A percentile compares a stretch with the other conserved stretches of the same genome.
phyloP scores from a whole-genome alignment of 2,113 vertebrate genomes.

The Diadophis punctatus region DNA sequence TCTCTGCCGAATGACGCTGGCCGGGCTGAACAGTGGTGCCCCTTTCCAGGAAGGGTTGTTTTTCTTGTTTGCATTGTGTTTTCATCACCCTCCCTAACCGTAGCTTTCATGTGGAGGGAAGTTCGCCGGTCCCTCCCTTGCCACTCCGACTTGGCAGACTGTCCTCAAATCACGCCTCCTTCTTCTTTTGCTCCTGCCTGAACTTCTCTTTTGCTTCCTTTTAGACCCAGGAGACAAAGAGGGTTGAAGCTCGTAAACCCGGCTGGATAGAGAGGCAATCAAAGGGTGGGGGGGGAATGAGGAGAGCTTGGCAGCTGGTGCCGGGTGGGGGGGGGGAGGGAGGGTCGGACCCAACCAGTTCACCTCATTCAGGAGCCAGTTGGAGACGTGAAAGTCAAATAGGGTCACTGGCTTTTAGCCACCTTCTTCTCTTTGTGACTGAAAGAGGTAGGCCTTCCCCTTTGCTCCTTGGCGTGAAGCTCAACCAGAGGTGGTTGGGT shows the following conservation, averaged over 20 bases:
- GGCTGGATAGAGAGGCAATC: neutral
- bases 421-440: conserved; percentile 17
- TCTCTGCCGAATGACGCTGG: neutral
- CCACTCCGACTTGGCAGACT: neutral
- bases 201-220: conserved; percentile 27
- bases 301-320: conserved; percentile 31
- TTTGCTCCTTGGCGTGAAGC: conserved; percentile 50
- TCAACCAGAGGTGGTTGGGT: neutral
- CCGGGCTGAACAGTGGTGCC: neutral
- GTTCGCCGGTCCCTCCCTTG: conserved; percentile 16
- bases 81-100: neutral
- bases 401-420: conserved; percentile 58
- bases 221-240: conserved; percentile 20
- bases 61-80: neutral
- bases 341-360: conserved; percentile 24
- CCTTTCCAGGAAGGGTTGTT: neutral
- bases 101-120: conserved; percentile 4
- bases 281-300: neutral
- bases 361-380: conserved; percentile 22
- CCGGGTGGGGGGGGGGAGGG: conserved; percentile 15
- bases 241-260: conserved; percentile 13
- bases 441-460: conserved; percentile 36
- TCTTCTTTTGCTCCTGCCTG: neutral
- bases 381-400: conserved; percentile 52
- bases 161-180: neutral